Base-by-base conservation (phyloP, 2,113 vertebrate genomes). In the Tetraodon nigroviridis region DNA sequence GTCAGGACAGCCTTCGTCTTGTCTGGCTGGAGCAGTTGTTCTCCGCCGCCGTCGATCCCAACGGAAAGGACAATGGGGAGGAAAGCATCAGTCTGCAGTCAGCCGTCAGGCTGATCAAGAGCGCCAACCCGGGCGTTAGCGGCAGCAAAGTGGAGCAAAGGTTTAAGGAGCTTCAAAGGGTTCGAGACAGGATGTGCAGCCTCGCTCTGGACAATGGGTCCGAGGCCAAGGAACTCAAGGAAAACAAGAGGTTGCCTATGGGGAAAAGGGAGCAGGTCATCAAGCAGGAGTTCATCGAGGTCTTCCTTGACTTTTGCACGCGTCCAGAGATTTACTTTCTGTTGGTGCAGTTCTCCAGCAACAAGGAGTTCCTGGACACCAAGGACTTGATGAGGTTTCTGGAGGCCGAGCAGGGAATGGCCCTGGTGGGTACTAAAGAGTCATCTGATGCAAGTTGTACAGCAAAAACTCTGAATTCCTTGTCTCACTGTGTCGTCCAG, bases 261-360 rank as follows among this genome's bases (percentile, higher is more conserved):
- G 51, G 20, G 49, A 74, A 56, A 51, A 78, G 70, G 3, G 61
- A 74, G n/a, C 61, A 46, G 10, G 90, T 98, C 64, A 92, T 90
- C 50, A 92, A 93, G 84, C 89, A 92, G 70, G 94, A 98, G 68
- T 95, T 98, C 82, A 89, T 92, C 2, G 92, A 98, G 83, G 94
- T 94, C 78, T 97, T 96, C 79, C 95, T 96, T 50, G 93, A 96
- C 79, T 92, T 97, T 83, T 96, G 95, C 88, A 98, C 95, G 21
- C 91, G 95, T 55, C 95, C 95, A 6, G 95, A 98, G 89, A 96
- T 98, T 83, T 98, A 98, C 86, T 98, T 98, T 72, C 87, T 98
- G 60, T 88, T 98, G 84, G 95, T 98, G 88, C 95, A 97, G 87
- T 97, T 96, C 90, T 98, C 95, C 16, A 96, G 94, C 91, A 97